Evolutionary conservation across 1,140 invertebrate genomes (phyloP).

Genomic region (Drosophila trapezifrons): DNA sequence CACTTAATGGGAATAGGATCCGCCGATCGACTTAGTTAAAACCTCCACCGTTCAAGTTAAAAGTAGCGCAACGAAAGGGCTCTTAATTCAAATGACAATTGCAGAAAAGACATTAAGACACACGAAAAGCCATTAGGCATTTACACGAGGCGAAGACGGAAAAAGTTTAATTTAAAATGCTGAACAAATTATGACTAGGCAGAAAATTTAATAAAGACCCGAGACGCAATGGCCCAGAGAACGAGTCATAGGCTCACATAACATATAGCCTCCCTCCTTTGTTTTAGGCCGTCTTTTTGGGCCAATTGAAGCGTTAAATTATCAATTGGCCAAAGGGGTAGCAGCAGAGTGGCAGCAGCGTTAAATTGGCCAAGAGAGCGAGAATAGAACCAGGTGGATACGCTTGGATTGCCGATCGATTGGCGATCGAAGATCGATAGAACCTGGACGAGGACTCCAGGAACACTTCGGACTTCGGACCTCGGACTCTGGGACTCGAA

Average conservation of each 20-base stretch:
- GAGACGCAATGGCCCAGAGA: conserved; percentile 50
- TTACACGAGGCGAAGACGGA: conserved; percentile 10
- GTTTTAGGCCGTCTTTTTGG: conserved; percentile 40
- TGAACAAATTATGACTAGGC: conserved; percentile 74
- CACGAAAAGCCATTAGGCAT: conserved; percentile 54
- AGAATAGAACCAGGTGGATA: conserved; percentile 54
- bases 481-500: not conserved
- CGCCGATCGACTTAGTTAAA: conserved; percentile 28
- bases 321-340: conserved; percentile 73
- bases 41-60: conserved; percentile 8
- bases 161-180: conserved; percentile 63
- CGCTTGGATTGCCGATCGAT: conserved; percentile 63
- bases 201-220: conserved; percentile 33
- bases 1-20: conserved; percentile 11
- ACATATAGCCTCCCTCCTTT: conserved; percentile 45
- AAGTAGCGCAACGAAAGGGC: conserved; percentile 60
- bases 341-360: conserved; percentile 54
- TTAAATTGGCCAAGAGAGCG: conserved; percentile 75
- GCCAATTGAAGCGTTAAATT: conserved; percentile 82
- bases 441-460: conserved; percentile 53
- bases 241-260: conserved; percentile 24
- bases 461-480: conserved; percentile 17
- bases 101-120: conserved; percentile 50
- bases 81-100: conserved; percentile 77
- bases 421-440: conserved; percentile 21